These are phyloP conservation scores for Patella depressa DNA, from an alignment of 2,888 invertebrate genomes.

Conservation along the genomic window DNA sequence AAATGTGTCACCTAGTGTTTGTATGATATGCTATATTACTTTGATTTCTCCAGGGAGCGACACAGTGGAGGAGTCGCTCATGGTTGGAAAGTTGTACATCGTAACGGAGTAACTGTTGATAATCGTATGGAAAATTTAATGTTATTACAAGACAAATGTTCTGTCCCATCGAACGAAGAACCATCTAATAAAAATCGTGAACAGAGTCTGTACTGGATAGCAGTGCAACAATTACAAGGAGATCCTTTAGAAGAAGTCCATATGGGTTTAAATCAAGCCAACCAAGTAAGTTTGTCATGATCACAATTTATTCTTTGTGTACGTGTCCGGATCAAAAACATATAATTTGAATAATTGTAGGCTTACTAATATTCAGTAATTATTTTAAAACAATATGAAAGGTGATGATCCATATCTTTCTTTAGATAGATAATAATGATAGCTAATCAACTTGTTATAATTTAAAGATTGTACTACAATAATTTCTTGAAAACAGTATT, in stretches of 20 bases:
- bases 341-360: neutral
- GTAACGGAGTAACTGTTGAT: constrained; percentile 74
- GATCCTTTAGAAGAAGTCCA: constrained; percentile 67
- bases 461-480: too few relatives aligned
- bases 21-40: too few relatives aligned
- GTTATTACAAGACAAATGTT: constrained; percentile 17
- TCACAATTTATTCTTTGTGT: neutral
- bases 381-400: too few relatives aligned
- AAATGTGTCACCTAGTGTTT: too few relatives aligned
- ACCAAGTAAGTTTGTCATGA: neutral
- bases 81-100: constrained; percentile 73
- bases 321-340: neutral
- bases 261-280: neutral
- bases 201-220: constrained; percentile 73
- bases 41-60: constrained; percentile 70
- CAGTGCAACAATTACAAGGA: constrained; percentile 73
- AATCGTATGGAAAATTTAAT: constrained; percentile 73
- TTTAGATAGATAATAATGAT: too few relatives aligned
- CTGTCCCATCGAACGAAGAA: constrained; percentile 38
- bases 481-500: too few relatives aligned
- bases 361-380: neutral
- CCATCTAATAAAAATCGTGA: constrained; percentile 68
- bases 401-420: too few relatives aligned
- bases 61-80: constrained; percentile 73
- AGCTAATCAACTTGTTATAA: too few relatives aligned